Conservation (phyloP, 2,797 vertebrate species). For the Botia almorhae region DNA sequence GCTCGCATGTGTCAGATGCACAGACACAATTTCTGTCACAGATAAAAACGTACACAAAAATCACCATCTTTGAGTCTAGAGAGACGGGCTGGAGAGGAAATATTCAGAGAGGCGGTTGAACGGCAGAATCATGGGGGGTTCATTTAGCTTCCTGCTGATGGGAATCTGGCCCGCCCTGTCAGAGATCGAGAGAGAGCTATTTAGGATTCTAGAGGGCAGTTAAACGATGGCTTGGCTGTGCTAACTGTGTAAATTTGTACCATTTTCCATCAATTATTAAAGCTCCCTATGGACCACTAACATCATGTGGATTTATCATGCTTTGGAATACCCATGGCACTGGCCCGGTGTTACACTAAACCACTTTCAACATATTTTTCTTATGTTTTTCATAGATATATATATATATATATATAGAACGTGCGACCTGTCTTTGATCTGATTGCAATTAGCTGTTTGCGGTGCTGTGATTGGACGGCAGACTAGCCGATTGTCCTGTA, state of each 20-base stretch:
- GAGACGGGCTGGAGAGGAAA: constrained; percentile 13
- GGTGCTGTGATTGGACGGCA: too few species aligned
- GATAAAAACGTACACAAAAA: constrained; percentile 22
- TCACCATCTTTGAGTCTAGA: not conserved
- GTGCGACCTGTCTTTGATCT: too few species aligned
- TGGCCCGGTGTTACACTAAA: not conserved
- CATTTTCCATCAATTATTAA: constrained; percentile 67
- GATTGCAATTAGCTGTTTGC: too few species aligned
- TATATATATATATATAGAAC: too few species aligned
- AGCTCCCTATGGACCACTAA: constrained; percentile 54
- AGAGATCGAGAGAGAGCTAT: constrained; percentile 38
- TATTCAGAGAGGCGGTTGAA: constrained; percentile 19
- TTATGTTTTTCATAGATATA: too few species aligned
- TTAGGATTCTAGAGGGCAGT: constrained; percentile 58
- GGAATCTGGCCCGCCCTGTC: constrained; percentile 38
- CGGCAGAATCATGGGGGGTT: constrained; percentile 30
- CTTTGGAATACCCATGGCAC: constrained; percentile 51
- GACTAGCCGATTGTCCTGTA: not conserved
- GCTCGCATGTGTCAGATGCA: constrained; percentile 12
- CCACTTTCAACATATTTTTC: not conserved
- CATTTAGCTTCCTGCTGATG: constrained; percentile 46
- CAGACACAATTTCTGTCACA: not conserved
- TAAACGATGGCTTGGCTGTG: constrained; percentile 56
- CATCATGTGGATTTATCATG: constrained; percentile 64
- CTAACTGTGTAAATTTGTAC: constrained; percentile 64